Base-by-base conservation (phyloP, 2,888 invertebrate genomes). In the Drosophila bunnanda region DNA sequence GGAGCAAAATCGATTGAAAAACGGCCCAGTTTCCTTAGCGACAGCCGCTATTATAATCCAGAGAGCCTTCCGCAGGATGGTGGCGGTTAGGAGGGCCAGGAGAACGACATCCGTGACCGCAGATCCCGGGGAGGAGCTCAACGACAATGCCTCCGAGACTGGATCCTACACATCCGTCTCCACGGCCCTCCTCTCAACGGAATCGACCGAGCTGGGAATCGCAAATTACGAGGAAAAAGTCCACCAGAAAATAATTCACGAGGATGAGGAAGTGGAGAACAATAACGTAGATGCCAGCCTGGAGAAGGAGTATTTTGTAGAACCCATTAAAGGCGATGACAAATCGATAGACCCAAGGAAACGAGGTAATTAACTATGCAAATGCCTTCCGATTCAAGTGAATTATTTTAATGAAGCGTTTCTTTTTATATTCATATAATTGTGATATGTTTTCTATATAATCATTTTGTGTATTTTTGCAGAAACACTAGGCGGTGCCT, bases 11-110 rank as follows among this genome's bases (percentile, higher is more conserved):
- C 44, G 57, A 46, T 54, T 52, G 8, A 60, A 78, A 17, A 36
- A 13, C 13, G 53, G 28, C 6, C 52, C 50, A 20, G 52, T 82
- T 52, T 71, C 78, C 4, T 30, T 82, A 10, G 64, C 57, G 44
- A 61, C 72, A 30, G 85, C 83, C n/a, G 87, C 84, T 48, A 90
- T 94, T 58, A 93, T 94, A n/a, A 94, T 94, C 82, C 94, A 94
- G 89, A 93, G 94, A 90, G 93, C 94, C 57, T 93, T 94, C 82
- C 92, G 93, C 34, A 92, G 92, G 43, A 74, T 80, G 73, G 58
- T 77, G 25, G 70, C 55, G 6, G 61, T 34, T 25, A 70, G 54
- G n/a, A 67, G 39, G 57, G 64, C 48, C 25, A 78, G 70, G 60
- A 61, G 30, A 57, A 75, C 62, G 9, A 59, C 57, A 22, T 69